Base-by-base conservation (phyloP, 1,140 invertebrate species). In the Bathynomus jamesi region DNA sequence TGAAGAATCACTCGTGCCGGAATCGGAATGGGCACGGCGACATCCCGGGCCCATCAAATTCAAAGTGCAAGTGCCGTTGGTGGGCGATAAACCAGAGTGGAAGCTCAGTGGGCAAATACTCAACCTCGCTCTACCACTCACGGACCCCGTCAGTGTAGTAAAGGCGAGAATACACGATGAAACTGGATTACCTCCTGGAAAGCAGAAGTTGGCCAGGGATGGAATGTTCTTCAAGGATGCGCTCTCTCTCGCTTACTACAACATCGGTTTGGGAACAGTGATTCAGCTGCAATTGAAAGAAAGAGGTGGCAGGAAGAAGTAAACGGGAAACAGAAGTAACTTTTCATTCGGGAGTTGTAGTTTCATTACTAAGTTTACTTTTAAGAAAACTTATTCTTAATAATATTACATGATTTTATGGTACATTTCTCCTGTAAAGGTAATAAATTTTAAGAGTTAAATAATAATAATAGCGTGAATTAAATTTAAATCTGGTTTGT, bases 141-240 rank as follows among this genome's bases (percentile, higher is more conserved):
- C 87, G 5, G 93, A 98, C 76, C 86, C 87, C 1, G 89, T 97
- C 2, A 87, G 91, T 31, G 89, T 89, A 25, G 86, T 99, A 64
- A 99, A 99, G 83, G 88, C 89, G 2, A 90, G 92, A 79, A 87
- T 99, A 70, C 91, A 95, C 79, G 92, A 98, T 78, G 86, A 90
- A 78, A 91, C 91, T 67, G 91, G 90, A 53, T 92, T 99, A 88
- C 94, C 95, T n/a, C 92, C 91, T 62, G 94, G 94, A 67, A 99
- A 99, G 84, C 96, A 99, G 83, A 99, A 99, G 83, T 83, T 98
- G 13, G 89, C 94, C 76, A 90, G 89, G 80, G 93, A 96, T 91
- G 95, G 95, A 60, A 89, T 98, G 81, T 99, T 99, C 84, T 95
- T 99, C 83, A 99, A 99, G 82, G 96, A 99, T 84, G 94, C 89